These are phyloP conservation scores for Leptodactylus fuscus DNA, from an alignment of 2,113 vertebrate species.

Conservation along the genomic window DNA sequence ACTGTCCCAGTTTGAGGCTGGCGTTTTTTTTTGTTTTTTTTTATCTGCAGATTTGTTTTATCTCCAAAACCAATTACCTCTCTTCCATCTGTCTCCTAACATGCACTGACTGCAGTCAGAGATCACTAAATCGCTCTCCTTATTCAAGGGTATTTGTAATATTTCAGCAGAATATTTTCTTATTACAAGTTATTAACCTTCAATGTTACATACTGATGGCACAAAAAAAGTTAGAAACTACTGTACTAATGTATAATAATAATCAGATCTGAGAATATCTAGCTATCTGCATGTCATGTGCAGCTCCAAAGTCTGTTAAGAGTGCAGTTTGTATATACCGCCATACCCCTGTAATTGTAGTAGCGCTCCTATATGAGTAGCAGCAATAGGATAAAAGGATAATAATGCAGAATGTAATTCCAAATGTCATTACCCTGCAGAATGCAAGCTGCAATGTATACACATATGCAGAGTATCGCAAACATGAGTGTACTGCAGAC, in stretches of 20 bases:
- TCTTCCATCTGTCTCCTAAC: constrained; percentile 45
- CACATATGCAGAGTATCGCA: neutral
- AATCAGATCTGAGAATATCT: too few relatives aligned
- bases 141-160: neutral
- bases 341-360: neutral
- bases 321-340: neutral
- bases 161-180: neutral
- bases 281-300: neutral
- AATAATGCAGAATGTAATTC: neutral
- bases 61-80: constrained; percentile 42
- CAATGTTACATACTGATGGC: neutral
- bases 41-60: constrained; percentile 37
- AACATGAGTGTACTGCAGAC: neutral
- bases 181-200: constrained; percentile 1
- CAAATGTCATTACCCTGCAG: neutral
- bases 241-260: neutral
- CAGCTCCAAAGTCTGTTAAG: neutral
- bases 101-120: neutral
- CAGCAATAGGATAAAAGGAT: neutral
- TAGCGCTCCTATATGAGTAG: neutral
- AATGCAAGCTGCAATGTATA: neutral
- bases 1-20: constrained; percentile 44
- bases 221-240: neutral
- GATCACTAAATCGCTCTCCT: constrained; percentile 14
- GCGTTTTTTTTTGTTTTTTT: constrained; percentile 39